Evolutionary conservation across 2,797 vertebrate species (phyloP), one percentile per base, ranked within the genome.

Genomic region (Hippocampus kuda): DNA sequence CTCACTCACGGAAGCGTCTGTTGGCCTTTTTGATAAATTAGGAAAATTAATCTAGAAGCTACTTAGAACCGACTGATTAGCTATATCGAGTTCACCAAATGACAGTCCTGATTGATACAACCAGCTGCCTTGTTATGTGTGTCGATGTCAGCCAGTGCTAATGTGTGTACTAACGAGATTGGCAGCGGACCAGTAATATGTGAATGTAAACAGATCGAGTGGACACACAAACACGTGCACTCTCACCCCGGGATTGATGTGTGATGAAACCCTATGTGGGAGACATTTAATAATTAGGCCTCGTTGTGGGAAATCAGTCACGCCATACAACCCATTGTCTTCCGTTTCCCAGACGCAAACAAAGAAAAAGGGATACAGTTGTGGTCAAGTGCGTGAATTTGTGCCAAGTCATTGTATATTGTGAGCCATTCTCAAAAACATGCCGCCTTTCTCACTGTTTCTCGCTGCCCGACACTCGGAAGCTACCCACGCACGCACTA

Each of bases 151-250:
- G 81, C 68, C 72, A 24, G 73, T 78, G 82, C 77, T 87, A 86
- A 86, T 86, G 82, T 87, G 83, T 84, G 84, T 84, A 77, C 84
- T 86, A 85, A 87, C 79, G 75, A 84, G 84, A 85, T 81, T 86
- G 87, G 85, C 86, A 74, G 73, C 8, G 38, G 78, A 84, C 80
- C 85, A 85, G 84, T 79, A 81, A 82, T 81, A 82, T 78, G 75
- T 75, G 82, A 79, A 82, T 74, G 80, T 77, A 83, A 87, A 85
- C 78, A 86, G 34, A 86, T 42, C 46, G 18, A 76, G 42, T 5
- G 66, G 61, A 64, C 73, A 54, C 67, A 53, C 67, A 62, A 51
- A 72, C 60, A 66, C 69, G 69, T 53, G 59, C 24, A 66, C 63
- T 57, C 49, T 64, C 68, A 65, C 64, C 30, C 26, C 67, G 56